Evolutionary conservation across 1,140 invertebrate genomes (phyloP).

Genomic region (Harpegnathos saltator): DNA sequence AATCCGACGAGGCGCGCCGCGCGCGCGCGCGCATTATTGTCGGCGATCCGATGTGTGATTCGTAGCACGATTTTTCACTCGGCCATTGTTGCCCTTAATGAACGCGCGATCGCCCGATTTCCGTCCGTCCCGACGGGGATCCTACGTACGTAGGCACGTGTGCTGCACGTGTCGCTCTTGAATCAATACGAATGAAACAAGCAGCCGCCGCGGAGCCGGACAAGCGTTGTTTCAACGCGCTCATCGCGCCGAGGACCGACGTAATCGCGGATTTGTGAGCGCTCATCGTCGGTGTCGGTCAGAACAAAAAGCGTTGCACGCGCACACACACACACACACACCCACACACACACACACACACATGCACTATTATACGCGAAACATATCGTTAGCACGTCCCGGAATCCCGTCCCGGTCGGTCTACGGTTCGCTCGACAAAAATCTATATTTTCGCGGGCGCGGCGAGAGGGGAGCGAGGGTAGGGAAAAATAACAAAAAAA

Average conservation of each 20-base stretch:
- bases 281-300: neutral
- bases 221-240: slow-evolving; percentile 34
- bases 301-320: neutral
- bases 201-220: neutral
- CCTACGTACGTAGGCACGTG: too few species aligned
- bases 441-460: too few species aligned
- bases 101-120: slow-evolving; percentile 41
- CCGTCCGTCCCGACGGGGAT: neutral
- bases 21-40: slow-evolving; percentile 31
- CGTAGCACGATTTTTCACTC: slow-evolving; percentile 39
- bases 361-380: neutral
- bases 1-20: neutral
- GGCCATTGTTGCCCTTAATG: slow-evolving; percentile 37
- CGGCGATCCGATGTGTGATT: slow-evolving; percentile 28
- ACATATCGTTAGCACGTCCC: neutral
- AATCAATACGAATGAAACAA: slow-evolving; percentile 41
- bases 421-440: neutral
- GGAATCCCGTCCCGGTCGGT: neutral
- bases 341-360: too few species aligned
- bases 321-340: neutral
- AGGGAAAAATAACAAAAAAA: too few species aligned
- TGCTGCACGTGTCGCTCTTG: slow-evolving; percentile 9
- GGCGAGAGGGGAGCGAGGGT: too few species aligned
- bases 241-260: slow-evolving; percentile 3
- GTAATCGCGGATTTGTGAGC: slow-evolving; percentile 10